Base-by-base conservation (phyloP, 2,797 vertebrate species). In the Kryptolebias ocellatus region DNA sequence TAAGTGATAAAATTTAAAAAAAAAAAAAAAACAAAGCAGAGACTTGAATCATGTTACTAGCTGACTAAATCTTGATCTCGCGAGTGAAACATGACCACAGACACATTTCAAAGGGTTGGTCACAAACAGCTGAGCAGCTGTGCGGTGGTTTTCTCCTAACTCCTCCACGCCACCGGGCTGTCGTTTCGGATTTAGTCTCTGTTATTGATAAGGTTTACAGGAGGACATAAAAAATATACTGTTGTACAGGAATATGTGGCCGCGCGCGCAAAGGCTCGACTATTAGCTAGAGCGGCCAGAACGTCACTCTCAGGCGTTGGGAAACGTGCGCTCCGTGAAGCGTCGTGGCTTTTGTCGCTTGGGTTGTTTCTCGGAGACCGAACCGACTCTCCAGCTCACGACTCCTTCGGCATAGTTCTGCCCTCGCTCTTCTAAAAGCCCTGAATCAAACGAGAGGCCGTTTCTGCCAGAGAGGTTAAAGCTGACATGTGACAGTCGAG, bases 401-500 rank as follows among this genome's bases (percentile, higher is more conserved):
- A 64, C 27, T 76, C 71, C 54, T 60, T 60, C 62, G 27, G 59
- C 59, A 59, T 72, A 84, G 90, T 90, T 92, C 84, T 86, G 69
- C 29, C 65, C 55, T 72, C 65, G 76, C 71, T 67, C 66, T 60
- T 69, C 72, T 68, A 74, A 54, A 83, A 76, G 79, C 83, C 84
- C 84, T 84, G 72, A 81, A 83, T 71, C 70, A 79, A 78, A 83
- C 66, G 72, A 64, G 77, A 85, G 87, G 83, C 87, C 64, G 67
- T 81, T 83, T 84, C 72, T 72, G 75, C 84, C 42, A 62, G 72
- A 86, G 63, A 79, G 76, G 78, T 92, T 94, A 92, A 94, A 94
- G 92, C 91, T 92, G 91, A 89, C 84, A 70, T 77, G 83, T 81
- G 90, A 39, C 88, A 86, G 89, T 86, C 65, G 85, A 93, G 92